Percentiles rank a stretch among this genome's conserved stretches.
These are phyloP conservation scores for Ahaetulla prasina DNA, from an alignment of 2,113 vertebrate genomes.

Conservation along the genomic window DNA sequence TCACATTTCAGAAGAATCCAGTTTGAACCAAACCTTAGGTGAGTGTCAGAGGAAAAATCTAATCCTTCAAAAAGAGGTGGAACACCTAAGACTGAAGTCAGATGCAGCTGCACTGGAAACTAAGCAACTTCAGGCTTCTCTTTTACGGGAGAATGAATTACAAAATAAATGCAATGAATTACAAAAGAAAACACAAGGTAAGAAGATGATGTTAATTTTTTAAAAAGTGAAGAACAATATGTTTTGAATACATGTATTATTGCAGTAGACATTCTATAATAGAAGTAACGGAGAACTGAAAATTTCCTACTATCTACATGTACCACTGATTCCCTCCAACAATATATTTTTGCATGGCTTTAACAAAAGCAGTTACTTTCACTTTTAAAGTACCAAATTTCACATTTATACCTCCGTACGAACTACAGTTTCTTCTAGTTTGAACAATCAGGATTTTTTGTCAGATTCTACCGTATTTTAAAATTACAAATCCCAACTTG, in stretches of 20 bases:
- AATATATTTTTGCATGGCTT: background rate
- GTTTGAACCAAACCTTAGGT: slow-evolving; percentile 64
- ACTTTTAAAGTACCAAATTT: background rate
- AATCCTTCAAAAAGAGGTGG: slow-evolving; percentile 69
- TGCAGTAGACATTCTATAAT: background rate
- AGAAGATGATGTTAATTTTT: slow-evolving; percentile 32
- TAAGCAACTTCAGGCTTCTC: slow-evolving; percentile 66
- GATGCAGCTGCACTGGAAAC: slow-evolving; percentile 59
- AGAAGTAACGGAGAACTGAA: background rate
- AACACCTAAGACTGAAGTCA: slow-evolving; percentile 57
- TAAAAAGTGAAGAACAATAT: background rate
- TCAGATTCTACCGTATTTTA: background rate
- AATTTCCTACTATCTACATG: background rate
- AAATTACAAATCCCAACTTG: background rate
- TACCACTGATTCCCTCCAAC: background rate
- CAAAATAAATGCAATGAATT: slow-evolving; percentile 68
- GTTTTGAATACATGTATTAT: fast-evolving
- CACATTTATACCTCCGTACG: background rate
- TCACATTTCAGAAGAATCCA: slow-evolving; percentile 66
- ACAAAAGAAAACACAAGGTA: slow-evolving; percentile 72
- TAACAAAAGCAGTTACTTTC: background rate
- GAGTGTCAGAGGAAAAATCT: slow-evolving; percentile 60
- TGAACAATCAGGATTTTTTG: background rate
- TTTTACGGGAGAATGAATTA: slow-evolving; percentile 66
- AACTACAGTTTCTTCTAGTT: background rate